Evolutionary conservation across 2,797 vertebrate genomes (phyloP), one percentile per base, ranked within the genome.

Genomic region (Denticeps clupeoides): DNA sequence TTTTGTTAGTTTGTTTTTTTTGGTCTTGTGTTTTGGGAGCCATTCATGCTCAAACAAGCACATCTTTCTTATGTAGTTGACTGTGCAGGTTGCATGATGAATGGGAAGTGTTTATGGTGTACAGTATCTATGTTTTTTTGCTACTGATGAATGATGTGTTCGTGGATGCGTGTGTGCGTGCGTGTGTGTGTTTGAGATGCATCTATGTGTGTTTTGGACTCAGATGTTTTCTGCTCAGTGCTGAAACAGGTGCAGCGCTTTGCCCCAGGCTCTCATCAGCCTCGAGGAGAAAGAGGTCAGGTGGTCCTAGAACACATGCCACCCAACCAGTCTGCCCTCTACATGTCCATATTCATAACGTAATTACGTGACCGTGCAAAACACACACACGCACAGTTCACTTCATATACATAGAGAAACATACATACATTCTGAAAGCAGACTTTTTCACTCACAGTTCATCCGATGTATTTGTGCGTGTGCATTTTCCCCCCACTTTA

Each of bases 211-310:
- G 12, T 18, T 5, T 4, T 47, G 42, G 37, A 37, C 45, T 55
- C 45, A 59, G 45, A 51, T 60, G 52, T 45, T 46, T 10, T 47
- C 22, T 27, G 47, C n/a, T 42, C 47, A 32, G 10, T 18, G 35
- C 16, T 24, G 40, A 26, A 51, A 42, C 49, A 42, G 54, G 45
- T 57, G 53, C 27, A 42, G 10, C 29, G 18, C 40, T 18, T 19
- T 45, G 46, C 56, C 56, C 22, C 12, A 50, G 41, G 50, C 47
- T 42, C 60, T 49, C 48, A 55, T 55, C 16, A 52, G 24, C 28
- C 19, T 49, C 31, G 47, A 45, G 37, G n/a, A 55, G 31, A 11
- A 31, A 43, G 18, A 45, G 27, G 41, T 32, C 42, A 47, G 43
- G 24, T 23, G 12, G 40, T 42, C 43, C 44, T 47, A 26, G 21